phyloP scores from a whole-genome alignment of 2,888 invertebrate genomes.

The Oasisia sp. region DNA sequence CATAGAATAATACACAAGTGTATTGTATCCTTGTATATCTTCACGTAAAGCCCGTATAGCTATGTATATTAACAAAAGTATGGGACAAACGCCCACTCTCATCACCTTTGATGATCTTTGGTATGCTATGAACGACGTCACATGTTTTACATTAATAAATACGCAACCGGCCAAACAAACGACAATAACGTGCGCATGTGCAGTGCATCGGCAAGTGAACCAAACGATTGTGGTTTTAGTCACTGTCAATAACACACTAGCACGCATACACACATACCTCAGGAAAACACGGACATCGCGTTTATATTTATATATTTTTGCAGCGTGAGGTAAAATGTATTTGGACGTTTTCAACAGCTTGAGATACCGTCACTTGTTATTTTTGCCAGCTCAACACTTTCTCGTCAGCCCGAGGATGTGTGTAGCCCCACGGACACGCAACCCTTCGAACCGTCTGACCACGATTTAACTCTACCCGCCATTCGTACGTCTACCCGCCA shows the following conservation, averaged over 20 bases:
- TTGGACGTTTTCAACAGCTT: neutral
- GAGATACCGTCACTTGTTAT: neutral
- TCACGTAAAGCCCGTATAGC: neutral
- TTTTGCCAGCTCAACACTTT: neutral
- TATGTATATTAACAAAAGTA: neutral
- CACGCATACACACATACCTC: neutral
- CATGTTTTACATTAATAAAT: neutral
- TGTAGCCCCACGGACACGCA: neutral
- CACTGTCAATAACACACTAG: neutral
- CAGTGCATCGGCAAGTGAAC: neutral
- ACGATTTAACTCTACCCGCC: neutral
- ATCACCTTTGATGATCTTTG: neutral
- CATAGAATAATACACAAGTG: neutral
- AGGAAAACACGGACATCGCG: neutral
- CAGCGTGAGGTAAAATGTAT: too few species aligned
- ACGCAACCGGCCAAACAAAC: neutral
- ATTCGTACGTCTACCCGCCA: neutral
- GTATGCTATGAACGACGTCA: neutral
- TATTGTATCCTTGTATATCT: too few species aligned
- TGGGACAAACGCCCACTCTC: neutral
- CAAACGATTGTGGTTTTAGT: neutral
- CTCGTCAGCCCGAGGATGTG: neutral
- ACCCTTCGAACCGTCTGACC: neutral
- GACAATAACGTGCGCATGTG: neutral
- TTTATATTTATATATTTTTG: too few species aligned